Percentiles rank a stretch among this genome's conserved stretches.
These are phyloP conservation scores for Scolopax rusticola DNA, from an alignment of 2,797 vertebrate genomes.

Conservation along the genomic window DNA sequence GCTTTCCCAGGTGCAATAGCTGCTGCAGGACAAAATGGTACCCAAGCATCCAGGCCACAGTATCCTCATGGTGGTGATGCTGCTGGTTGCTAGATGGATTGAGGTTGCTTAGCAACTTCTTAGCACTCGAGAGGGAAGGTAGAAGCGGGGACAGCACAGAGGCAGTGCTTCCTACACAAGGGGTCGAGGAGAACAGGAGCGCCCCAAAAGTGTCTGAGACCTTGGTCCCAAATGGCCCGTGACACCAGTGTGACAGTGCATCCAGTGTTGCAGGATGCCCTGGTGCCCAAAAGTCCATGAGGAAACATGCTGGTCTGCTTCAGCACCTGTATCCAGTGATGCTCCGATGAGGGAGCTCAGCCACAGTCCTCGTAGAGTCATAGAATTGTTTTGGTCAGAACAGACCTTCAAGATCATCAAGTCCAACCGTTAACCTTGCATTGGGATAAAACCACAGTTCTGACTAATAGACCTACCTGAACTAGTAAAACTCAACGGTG, in stretches of 20 bases:
- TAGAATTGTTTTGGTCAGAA: neutral
- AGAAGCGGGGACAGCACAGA: neutral
- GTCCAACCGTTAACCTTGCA: neutral
- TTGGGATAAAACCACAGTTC: neutral
- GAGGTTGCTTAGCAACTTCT: slow-evolving; percentile 25
- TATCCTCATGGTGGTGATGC: neutral
- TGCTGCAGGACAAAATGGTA: neutral
- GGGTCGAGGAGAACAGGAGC: neutral
- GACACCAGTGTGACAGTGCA: neutral
- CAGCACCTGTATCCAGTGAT: rapidly evolving
- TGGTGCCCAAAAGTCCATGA: neutral
- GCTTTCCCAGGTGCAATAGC: neutral
- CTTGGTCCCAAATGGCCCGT: neutral
- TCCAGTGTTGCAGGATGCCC: neutral
- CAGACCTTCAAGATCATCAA: neutral
- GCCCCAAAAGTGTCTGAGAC: neutral
- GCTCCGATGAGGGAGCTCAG: neutral
- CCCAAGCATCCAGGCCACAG: rapidly evolving
- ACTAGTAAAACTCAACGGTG: neutral
- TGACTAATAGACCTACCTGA: neutral
- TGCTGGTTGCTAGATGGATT: neutral
- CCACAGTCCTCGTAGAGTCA: neutral
- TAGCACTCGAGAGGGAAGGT: neutral
- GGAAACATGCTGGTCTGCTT: neutral
- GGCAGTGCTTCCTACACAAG: neutral